Evolutionary conservation across 53 echinoderm and acorn worm species (phyloP).

Genomic region (Luidia sarsii): DNA sequence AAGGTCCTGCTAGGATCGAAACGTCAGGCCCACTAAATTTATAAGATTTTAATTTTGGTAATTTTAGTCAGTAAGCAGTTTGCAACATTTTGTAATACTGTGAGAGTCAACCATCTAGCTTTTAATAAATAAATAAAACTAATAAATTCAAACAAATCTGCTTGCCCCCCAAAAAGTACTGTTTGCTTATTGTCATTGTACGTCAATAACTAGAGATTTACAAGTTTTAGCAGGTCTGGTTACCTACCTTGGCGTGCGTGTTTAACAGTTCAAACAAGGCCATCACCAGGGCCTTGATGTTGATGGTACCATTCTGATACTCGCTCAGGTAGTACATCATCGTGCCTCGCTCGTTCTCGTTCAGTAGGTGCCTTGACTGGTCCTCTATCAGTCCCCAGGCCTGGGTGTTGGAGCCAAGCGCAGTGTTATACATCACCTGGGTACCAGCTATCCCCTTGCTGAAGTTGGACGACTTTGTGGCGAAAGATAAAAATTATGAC

Average conservation of each 20-base stretch:
- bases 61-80: too few relatives aligned
- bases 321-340: conserved; percentile 97
- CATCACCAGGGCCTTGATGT: conserved; percentile 81
- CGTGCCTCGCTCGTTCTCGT: conserved; percentile 90
- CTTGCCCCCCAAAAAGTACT: too few relatives aligned
- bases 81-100: too few relatives aligned
- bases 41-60: too few relatives aligned
- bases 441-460: conserved; percentile 86
- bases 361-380: conserved; percentile 80
- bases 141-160: too few relatives aligned
- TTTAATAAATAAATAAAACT: too few relatives aligned
- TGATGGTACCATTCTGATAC: conserved; percentile 83
- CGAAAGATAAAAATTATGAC: not conserved
- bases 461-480: conserved; percentile 66
- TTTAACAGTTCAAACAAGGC: conserved; percentile 93
- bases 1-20: too few relatives aligned
- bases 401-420: conserved; percentile 69
- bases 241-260: conserved; percentile 91
- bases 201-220: too few relatives aligned
- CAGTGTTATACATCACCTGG: conserved; percentile 85
- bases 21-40: too few relatives aligned
- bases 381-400: conserved; percentile 98
- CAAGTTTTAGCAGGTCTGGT: too few relatives aligned
- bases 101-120: too few relatives aligned
- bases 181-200: too few relatives aligned